Evolutionary conservation across 1,140 invertebrate genomes (phyloP), one percentile per base, ranked within the genome.

Genomic region (Orchesella cincta): DNA sequence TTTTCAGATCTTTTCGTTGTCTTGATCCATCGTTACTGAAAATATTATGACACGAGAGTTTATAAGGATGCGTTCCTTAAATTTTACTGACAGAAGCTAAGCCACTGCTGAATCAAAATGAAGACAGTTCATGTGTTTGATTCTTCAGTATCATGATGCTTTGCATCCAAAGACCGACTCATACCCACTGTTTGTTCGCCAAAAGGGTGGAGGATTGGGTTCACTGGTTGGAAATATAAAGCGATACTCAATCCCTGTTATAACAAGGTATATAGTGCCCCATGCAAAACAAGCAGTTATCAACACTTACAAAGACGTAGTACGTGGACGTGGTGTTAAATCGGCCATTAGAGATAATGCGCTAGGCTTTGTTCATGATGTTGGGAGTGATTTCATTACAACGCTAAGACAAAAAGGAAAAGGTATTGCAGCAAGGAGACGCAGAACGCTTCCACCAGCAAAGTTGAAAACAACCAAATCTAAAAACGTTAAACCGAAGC

Each of bases 41-140:
- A 46, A 8, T 64, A 31, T 23, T 12, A n/a, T n/a, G n/a, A n/a
- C 57, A 14, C 18, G 8, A 31, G 23, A 3, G 8, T 34, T 23
- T 64, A 64, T 31, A 12, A 8, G 57, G 23, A 64, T 14, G 12
- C 8, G n/a, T 64, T 64, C 23, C n/a, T 14, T 31, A 64, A 5
- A 12, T 12, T 12, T 20, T 20, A 46, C 39, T 20, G 20, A 46
- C 8, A 8, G 39, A 8, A 12, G 20, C 39, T 12, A 8, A 46
- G 20, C 39, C 39, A 46, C 39, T 20, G 8, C 39, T 46, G 8
- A n/a, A n/a, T n/a, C 8, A 71, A 71, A 33, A 71, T 71, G 67
- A 71, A 71, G 23, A 71, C 67, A 12, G 31, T 36, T 31, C 34
- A 71, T 36, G 23, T 71, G 12, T 71, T 71, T 71, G 67, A 71